Evolutionary conservation across 2,888 invertebrate genomes (phyloP), one percentile per base, ranked within the genome.

Genomic region (Andrena hattorfiana): DNA sequence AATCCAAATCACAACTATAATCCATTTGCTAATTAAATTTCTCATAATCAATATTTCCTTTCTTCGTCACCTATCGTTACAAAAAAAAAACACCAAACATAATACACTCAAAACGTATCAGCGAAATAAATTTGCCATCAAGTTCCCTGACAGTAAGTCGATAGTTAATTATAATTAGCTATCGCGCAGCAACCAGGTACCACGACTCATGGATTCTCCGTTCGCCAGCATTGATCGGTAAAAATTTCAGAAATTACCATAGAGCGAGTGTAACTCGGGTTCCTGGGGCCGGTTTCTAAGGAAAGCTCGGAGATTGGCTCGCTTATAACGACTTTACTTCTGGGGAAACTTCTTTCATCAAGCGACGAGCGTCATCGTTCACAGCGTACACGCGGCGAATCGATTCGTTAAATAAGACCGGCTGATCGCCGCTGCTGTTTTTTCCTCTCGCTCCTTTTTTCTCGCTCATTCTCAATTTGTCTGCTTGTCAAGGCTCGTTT

Each of bases 271-370:
- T 7, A 28, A 20, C 48, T 10, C 5, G 48, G 48, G 2, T 77
- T 68, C n/a, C 8, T 6, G 10, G 6, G 62, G 30, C 48, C 64
- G 60, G n/a, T 42, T 68, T 13, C 35, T 48, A 30, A 56, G 16
- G 26, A 28, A 48, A 67, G 48, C 32, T 26, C 13, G 28, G 70
- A 62, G 71, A 71, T 66, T 70, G 79, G 66, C 42, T 30, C 16
- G 30, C 42, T 60, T 67, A 35, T 80, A 82, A 82, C 30, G 71
- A 75, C 62, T 80, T 68, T 26, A 68, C 67, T 62, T 48, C 30
- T 26, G 30, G 23, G 26, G 16, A 72, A 80, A 71, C 42, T 68
- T 75, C 67, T 68, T 76, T 67, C 70, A 26, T 32, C 59, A 51
- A 77, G 42, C 51, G 66, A 42, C 23, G 70, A 62, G 30, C 66